phyloP scores from a whole-genome alignment of 2,888 invertebrate genomes.

The Cryptocephalus primarius region DNA sequence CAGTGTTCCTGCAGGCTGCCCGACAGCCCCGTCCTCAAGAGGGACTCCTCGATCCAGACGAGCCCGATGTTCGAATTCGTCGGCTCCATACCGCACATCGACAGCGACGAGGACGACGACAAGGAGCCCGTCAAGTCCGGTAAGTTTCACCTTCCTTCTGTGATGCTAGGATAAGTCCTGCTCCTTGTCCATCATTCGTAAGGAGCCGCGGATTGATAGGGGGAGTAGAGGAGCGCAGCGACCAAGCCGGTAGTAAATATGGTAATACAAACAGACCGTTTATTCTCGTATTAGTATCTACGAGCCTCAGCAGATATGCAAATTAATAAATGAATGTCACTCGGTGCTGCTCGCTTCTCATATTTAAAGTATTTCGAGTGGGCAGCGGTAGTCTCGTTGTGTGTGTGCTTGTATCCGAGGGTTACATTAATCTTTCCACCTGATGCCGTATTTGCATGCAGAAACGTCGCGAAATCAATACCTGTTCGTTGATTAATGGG shows the following conservation, averaged over 20 bases:
- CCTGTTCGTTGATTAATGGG: too few species aligned
- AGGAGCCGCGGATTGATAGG: too few species aligned
- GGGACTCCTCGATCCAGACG: constrained; percentile 39
- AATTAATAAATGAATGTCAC: constrained; percentile 1
- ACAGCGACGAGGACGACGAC: constrained; percentile 56
- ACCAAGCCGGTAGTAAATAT: not conserved
- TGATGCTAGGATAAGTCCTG: too few species aligned
- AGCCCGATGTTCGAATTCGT: constrained; percentile 54
- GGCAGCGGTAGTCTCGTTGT: not conserved
- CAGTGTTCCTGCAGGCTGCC: constrained; percentile 31
- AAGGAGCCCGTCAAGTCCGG: constrained; percentile 32
- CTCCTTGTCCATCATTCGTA: too few species aligned
- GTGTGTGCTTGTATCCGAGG: not conserved
- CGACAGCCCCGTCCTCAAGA: constrained; percentile 30
- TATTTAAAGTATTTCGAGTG: not conserved
- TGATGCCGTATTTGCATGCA: constrained; percentile 1
- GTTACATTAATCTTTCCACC: not conserved
- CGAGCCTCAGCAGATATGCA: not conserved
- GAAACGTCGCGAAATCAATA: constrained; percentile 1
- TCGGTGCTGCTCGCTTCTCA: not conserved
- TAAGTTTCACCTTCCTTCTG: constrained; percentile 10
- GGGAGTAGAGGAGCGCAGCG: not conserved
- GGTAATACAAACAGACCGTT: too few species aligned
- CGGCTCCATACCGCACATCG: constrained; percentile 59
- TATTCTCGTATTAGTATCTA: too few species aligned